A percentile compares a stretch with the other conserved stretches of the same genome.
phyloP scores from a whole-genome alignment of 1,140 invertebrate species.

The Amphibalanus amphitrite region DNA sequence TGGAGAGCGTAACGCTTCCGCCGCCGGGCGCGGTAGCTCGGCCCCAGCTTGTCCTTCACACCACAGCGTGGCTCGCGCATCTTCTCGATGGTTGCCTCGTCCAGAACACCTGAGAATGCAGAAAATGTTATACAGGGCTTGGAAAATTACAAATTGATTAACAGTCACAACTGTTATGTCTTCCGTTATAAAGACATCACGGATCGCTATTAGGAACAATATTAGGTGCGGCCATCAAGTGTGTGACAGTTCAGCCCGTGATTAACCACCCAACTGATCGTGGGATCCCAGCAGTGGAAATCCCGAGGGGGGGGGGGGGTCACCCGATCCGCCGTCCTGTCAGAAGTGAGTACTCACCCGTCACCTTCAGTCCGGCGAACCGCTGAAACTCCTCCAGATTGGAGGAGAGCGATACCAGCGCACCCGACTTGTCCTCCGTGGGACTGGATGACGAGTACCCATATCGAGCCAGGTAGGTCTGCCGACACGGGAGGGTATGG shows the following conservation, averaged over 20 bases:
- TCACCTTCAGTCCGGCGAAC: background rate
- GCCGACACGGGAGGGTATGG: no score
- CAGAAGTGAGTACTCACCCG: background rate
- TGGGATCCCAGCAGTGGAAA: no score
- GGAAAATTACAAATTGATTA: no score
- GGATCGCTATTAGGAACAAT: no score
- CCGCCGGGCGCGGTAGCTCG: conserved; percentile 47
- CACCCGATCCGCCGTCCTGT: no score
- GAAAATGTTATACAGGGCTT: background rate
- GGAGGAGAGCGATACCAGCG: background rate
- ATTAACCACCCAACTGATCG: no score
- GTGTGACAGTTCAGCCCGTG: no score
- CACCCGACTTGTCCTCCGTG: background rate
- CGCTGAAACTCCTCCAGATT: background rate
- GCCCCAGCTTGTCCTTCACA: conserved; percentile 68
- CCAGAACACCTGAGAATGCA: conserved; percentile 18
- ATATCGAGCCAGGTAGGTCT: background rate
- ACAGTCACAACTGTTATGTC: no score
- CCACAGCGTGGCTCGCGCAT: conserved; percentile 57
- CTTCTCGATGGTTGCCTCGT: conserved; percentile 39
- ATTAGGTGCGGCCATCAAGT: no score
- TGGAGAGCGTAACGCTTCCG: conserved; percentile 66
- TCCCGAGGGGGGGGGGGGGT: no score
- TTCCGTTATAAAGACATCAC: no score
- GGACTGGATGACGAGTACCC: background rate